A percentile compares a stretch with the other conserved stretches of the same genome.
These are phyloP conservation scores for Megathymus violae DNA, from an alignment of 1,140 invertebrate species.

Conservation along the genomic window DNA sequence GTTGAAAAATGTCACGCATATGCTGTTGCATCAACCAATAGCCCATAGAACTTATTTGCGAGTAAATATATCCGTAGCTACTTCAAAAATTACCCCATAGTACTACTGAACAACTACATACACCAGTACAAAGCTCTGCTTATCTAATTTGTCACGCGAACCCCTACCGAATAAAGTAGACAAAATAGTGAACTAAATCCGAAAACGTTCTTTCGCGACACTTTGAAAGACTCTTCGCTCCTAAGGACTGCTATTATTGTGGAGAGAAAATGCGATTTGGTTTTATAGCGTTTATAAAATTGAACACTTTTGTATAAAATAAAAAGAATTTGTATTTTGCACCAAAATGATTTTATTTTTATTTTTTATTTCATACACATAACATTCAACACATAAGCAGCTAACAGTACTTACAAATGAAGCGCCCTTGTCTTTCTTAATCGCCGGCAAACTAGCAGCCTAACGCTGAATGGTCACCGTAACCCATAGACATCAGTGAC, in stretches of 20 bases:
- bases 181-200: slow-evolving; percentile 22
- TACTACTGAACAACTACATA: not conserved
- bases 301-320: not conserved
- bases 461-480: too few species aligned
- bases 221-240: slow-evolving; percentile 12
- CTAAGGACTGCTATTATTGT: not conserved
- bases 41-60: too few species aligned
- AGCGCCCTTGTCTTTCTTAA: too few species aligned
- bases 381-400: too few species aligned
- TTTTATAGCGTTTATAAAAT: slow-evolving; percentile 11
- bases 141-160: slow-evolving; percentile 30
- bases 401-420: too few species aligned
- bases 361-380: too few species aligned
- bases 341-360: too few species aligned
- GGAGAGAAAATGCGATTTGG: slow-evolving; percentile 14
- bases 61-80: too few species aligned
- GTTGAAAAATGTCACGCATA: too few species aligned
- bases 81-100: not conserved
- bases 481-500: too few species aligned
- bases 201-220: slow-evolving; percentile 11
- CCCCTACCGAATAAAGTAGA: slow-evolving; percentile 26
- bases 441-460: too few species aligned
- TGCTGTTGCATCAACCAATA: too few species aligned
- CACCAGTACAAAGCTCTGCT: slow-evolving; percentile 16
- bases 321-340: not conserved